A percentile compares a stretch with the other conserved stretches of the same genome.
Evolutionary conservation across 1,140 invertebrate genomes (phyloP).

Genomic region (Trachelipus rathkii): DNA sequence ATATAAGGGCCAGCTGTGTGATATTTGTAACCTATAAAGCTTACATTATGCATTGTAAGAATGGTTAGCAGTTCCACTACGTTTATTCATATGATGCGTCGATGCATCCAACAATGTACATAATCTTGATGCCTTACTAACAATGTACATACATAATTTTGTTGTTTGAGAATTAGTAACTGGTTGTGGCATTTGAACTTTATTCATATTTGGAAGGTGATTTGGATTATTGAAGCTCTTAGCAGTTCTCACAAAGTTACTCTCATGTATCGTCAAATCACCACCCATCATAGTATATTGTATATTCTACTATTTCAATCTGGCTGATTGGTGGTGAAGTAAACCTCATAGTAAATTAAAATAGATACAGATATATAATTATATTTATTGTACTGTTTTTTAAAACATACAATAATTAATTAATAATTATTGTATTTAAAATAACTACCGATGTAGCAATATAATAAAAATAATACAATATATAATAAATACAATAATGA

Average conservation of each 20-base stretch:
- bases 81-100: neutral
- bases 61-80: neutral
- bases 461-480: too few species aligned
- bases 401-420: too few species aligned
- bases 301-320: constrained; percentile 40
- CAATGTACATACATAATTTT: neutral
- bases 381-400: too few species aligned
- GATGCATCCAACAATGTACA: neutral
- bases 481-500: too few species aligned
- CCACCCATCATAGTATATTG: constrained; percentile 30
- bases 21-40: too few species aligned
- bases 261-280: constrained; percentile 32
- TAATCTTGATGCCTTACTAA: neutral
- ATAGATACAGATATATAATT: too few species aligned
- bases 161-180: neutral
- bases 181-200: neutral
- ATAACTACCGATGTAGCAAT: too few species aligned
- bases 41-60: neutral
- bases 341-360: too few species aligned
- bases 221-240: constrained; percentile 21
- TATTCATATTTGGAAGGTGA: neutral
- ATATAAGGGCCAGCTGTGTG: too few species aligned
- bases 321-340: constrained; percentile 39
- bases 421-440: too few species aligned
- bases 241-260: constrained; percentile 36